Percentiles rank a stretch among this genome's conserved stretches.
These are phyloP conservation scores for Burhinus bistriatus DNA, from an alignment of 2,113 vertebrate species.

Conservation along the genomic window DNA sequence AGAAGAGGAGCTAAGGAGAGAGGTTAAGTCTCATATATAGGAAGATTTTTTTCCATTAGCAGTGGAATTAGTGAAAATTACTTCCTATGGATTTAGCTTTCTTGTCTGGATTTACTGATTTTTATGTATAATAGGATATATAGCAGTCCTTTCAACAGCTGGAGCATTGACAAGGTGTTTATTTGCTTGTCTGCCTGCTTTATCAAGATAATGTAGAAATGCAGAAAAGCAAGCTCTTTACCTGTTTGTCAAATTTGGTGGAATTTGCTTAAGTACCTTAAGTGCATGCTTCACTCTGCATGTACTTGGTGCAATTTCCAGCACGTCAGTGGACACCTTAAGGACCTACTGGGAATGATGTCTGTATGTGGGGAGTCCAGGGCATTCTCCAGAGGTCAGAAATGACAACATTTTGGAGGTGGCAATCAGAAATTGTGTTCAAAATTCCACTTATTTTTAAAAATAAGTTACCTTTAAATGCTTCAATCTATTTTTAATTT, in stretches of 20 bases:
- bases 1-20: background rate
- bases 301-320: background rate
- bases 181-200: background rate
- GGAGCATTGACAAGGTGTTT: background rate
- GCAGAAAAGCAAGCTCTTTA: background rate
- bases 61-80: background rate
- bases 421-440: background rate
- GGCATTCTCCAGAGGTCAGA: background rate
- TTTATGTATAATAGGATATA: background rate
- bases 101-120: background rate
- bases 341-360: background rate
- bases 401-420: background rate
- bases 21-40: background rate
- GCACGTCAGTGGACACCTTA: background rate
- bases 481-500: background rate
- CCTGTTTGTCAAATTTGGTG: background rate
- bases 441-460: background rate
- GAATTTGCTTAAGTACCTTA: background rate
- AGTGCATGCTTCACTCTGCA: background rate
- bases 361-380: background rate
- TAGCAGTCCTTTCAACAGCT: background rate
- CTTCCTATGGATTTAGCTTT: background rate
- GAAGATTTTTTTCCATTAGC: background rate
- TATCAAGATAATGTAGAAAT: background rate
- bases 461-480: no score